Evolutionary conservation across 2,113 vertebrate species (phyloP).

Genomic region (Loxodonta africana): DNA sequence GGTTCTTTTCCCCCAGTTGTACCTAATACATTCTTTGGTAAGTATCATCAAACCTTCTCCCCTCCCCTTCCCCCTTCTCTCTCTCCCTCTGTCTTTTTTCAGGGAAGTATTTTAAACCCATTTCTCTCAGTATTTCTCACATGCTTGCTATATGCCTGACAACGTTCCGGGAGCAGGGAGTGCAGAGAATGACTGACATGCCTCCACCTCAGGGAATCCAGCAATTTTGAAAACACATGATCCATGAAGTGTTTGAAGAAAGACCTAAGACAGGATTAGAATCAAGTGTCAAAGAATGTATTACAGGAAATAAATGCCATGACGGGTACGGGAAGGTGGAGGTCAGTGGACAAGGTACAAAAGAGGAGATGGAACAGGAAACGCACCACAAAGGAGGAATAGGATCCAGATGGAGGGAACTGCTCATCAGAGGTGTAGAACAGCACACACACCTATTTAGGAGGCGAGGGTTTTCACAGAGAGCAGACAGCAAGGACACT

Average conservation of each 20-base stretch:
- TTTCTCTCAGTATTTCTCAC: background rate
- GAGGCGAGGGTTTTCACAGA: background rate
- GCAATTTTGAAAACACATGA: slow-evolving; percentile 67
- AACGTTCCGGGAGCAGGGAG: background rate
- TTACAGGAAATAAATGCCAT: background rate
- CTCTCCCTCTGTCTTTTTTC: background rate
- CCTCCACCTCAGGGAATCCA: background rate
- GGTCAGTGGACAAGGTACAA: background rate
- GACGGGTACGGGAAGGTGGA: background rate
- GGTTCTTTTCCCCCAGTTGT: too few relatives aligned
- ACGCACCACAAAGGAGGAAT: background rate
- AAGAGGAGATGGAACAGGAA: background rate
- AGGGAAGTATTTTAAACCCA: background rate
- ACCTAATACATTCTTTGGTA: background rate
- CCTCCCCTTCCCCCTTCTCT: background rate
- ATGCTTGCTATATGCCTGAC: background rate
- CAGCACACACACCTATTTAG: accelerated
- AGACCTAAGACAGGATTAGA: slow-evolving; percentile 44
- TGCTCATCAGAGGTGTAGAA: background rate
- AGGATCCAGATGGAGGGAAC: background rate
- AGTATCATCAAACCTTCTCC: background rate
- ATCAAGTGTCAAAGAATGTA: slow-evolving; percentile 49
- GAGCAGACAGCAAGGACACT: accelerated
- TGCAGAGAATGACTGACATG: slow-evolving; percentile 36
- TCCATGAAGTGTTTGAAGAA: slow-evolving; percentile 62